Conservation (phyloP, 2,888 invertebrate genomes). For the Nudaria mundana region DNA sequence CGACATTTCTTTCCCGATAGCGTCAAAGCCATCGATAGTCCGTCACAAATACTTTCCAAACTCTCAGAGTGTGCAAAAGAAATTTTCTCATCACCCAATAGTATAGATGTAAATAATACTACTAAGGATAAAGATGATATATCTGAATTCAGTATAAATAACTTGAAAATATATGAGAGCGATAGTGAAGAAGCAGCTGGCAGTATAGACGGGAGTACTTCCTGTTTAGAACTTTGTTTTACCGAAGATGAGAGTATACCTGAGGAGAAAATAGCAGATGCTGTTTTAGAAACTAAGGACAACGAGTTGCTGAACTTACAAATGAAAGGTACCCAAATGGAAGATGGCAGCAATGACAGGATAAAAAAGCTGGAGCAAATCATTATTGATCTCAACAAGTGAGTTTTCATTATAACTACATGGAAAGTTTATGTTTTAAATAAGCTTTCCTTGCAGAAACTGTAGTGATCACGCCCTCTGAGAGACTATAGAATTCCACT, state of each 20-base stretch:
- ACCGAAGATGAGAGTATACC: conserved; percentile 68
- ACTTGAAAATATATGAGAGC: conserved; percentile 73
- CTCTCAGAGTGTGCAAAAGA: conserved; percentile 76
- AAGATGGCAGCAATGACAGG: conserved; percentile 68
- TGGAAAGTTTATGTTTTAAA: too few relatives aligned
- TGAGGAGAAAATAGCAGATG: conserved; percentile 57
- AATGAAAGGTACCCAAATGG: conserved; percentile 74
- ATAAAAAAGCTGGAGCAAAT: conserved; percentile 75
- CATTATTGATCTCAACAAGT: conserved; percentile 84
- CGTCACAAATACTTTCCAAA: conserved; percentile 70
- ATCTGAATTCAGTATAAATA: conserved; percentile 68
- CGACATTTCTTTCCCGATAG: conserved; percentile 75
- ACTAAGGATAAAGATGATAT: conserved; percentile 67
- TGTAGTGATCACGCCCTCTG: too few relatives aligned
- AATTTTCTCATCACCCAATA: conserved; percentile 72
- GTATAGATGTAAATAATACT: conserved; percentile 63
- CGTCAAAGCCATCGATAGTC: conserved; percentile 68
- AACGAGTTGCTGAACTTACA: conserved; percentile 76
- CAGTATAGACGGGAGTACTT: conserved; percentile 73
- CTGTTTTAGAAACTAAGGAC: conserved; percentile 66
- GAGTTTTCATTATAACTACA: conserved; percentile 29
- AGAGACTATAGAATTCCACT: too few relatives aligned
- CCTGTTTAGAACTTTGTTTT: conserved; percentile 73
- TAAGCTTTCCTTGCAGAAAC: too few relatives aligned
- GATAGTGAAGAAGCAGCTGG: conserved; percentile 73